Evolutionary conservation across 1,140 invertebrate genomes (phyloP).

Genomic region (Melitaea cinxia): DNA sequence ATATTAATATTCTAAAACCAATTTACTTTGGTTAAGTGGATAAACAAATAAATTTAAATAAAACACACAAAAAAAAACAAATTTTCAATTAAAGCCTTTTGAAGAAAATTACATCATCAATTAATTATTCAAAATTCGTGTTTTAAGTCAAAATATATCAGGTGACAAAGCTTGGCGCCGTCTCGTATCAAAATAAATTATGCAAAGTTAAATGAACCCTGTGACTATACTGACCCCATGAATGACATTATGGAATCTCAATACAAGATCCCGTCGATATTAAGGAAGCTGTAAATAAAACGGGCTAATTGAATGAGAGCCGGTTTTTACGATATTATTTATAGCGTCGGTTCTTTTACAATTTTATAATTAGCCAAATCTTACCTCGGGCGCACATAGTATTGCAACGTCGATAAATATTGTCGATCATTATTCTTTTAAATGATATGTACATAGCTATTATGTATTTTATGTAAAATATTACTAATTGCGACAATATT

Average conservation of each 20-base stretch:
- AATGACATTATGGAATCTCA: conserved; percentile 19
- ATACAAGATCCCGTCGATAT: conserved; percentile 15
- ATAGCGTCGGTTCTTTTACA: conserved; percentile 30
- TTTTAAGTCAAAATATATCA: not conserved
- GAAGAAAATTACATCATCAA: not conserved
- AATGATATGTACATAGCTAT: too few species aligned
- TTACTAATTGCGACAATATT: too few species aligned
- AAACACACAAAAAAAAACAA: not conserved
- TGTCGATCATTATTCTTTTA: too few species aligned
- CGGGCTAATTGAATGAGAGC: conserved; percentile 26
- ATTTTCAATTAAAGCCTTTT: not conserved
- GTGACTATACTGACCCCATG: conserved; percentile 9
- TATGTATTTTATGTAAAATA: too few species aligned
- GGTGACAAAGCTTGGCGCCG: not conserved
- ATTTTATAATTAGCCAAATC: conserved; percentile 33
- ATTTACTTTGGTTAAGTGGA: too few species aligned
- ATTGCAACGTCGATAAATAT: not conserved
- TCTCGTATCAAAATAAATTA: not conserved
- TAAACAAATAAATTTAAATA: too few species aligned
- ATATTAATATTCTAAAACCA: too few species aligned
- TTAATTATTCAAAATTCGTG: too few species aligned
- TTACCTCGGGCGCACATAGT: not conserved
- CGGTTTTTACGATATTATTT: conserved; percentile 24
- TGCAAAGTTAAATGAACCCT: not conserved
- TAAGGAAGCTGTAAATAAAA: conserved; percentile 33